Conservation (phyloP, 2,113 vertebrate genomes). For the Salvelinus namaycush region DNA sequence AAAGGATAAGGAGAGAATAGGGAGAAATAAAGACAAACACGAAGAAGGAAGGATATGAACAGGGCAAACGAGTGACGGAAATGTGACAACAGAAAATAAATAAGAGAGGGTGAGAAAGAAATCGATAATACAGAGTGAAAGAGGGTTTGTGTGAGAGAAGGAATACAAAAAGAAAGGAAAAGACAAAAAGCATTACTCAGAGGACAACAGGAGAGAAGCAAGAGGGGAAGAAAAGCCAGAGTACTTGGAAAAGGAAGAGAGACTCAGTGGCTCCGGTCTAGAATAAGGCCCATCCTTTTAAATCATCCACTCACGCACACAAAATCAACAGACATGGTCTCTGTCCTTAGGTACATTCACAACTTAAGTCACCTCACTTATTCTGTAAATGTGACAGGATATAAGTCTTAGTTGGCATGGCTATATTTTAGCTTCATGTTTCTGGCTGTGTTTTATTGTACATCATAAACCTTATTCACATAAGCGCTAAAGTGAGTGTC, state of each 20-base stretch:
- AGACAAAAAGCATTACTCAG: neutral
- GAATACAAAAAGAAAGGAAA: conserved; percentile 2
- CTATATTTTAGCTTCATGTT: neutral
- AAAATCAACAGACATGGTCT: neutral
- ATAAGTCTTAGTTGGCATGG: neutral
- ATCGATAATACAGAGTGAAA: conserved; percentile 16
- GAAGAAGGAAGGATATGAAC: conserved; percentile 19
- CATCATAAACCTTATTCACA: conserved; percentile 8
- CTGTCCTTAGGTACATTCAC: neutral
- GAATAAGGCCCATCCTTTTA: neutral
- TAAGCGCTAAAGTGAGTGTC: conserved; percentile 12
- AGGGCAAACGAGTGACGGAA: conserved; percentile 30
- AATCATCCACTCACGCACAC: neutral
- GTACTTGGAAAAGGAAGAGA: neutral
- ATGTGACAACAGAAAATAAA: conserved; percentile 13
- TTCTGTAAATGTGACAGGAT: neutral
- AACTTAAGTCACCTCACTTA: neutral
- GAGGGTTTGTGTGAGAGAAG: conserved; percentile 7
- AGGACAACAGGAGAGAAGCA: neutral
- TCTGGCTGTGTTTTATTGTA: neutral
- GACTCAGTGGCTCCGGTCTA: neutral
- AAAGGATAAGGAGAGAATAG: conserved; percentile 41
- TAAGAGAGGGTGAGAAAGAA: conserved; percentile 3
- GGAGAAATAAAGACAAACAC: conserved; percentile 34
- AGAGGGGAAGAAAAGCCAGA: neutral